Conservation (phyloP, 64 coral and sea anemone genomes). For the Astreopora myriophthalma region DNA sequence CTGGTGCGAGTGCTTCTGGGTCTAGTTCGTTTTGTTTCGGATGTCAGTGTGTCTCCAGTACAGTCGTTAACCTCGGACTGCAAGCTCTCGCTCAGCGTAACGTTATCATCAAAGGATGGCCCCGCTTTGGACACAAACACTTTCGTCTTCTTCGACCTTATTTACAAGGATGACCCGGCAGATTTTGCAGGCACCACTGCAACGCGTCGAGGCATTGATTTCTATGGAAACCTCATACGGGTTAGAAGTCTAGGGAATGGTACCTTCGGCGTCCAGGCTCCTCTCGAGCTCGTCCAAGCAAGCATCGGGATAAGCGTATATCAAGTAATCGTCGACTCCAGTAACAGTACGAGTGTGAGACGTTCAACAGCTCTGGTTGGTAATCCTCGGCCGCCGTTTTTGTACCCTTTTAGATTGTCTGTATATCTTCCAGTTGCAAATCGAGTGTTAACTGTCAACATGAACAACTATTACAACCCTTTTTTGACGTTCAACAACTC, state of each 20-base stretch:
- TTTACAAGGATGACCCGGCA: neutral
- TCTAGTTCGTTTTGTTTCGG: slow-evolving; percentile 49
- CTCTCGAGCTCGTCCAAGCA: slow-evolving; percentile 35
- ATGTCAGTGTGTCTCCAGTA: slow-evolving; percentile 24
- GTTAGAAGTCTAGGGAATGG: slow-evolving; percentile 41
- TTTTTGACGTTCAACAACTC: slow-evolving; percentile 55
- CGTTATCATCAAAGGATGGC: slow-evolving; percentile 1
- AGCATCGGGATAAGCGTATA: slow-evolving; percentile 38
- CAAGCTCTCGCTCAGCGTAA: slow-evolving; percentile 41
- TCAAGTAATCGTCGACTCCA: slow-evolving; percentile 33
- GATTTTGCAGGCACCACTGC: slow-evolving; percentile 17
- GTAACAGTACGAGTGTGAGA: slow-evolving; percentile 34
- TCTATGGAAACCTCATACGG: slow-evolving; percentile 61
- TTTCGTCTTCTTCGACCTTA: slow-evolving; percentile 56
- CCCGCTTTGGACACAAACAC: neutral
- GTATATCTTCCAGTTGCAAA: neutral
- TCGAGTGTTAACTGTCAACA: neutral
- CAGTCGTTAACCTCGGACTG: slow-evolving; percentile 43
- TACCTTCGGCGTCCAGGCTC: slow-evolving; percentile 31
- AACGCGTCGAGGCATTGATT: neutral
- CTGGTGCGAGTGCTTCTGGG: slow-evolving; percentile 46
- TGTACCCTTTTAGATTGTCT: slow-evolving; percentile 15
- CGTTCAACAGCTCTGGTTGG: slow-evolving; percentile 51
- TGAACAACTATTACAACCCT: slow-evolving; percentile 40
- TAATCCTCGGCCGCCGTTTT: slow-evolving; percentile 33